Conservation (phyloP, 2,113 vertebrate species). For the Pachyramphus minor region DNA sequence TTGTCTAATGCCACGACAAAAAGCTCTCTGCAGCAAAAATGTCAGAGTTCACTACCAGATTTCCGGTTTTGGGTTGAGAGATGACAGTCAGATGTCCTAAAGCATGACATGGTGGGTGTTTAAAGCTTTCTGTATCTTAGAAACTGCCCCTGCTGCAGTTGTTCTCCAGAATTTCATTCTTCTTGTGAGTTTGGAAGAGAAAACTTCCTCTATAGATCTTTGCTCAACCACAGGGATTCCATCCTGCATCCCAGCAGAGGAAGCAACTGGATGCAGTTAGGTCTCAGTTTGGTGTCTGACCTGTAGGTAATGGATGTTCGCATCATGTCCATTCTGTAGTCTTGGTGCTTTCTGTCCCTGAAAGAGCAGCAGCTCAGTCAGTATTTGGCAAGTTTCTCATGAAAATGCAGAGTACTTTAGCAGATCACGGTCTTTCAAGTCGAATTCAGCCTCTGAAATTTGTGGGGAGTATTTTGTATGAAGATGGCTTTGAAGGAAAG, state of each 20-base stretch:
- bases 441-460: not conserved
- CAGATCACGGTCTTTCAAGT: not conserved
- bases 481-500: not conserved
- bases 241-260: not conserved
- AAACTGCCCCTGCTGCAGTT: not conserved
- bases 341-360: not conserved
- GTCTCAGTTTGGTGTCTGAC: not conserved
- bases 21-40: not conserved
- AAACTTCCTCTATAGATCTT: not conserved
- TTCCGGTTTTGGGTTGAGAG: not conserved
- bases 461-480: not conserved
- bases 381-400: not conserved
- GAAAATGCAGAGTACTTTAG: not conserved
- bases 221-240: not conserved
- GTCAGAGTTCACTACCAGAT: rapidly evolving
- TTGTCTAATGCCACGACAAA: not conserved
- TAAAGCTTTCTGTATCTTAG: not conserved
- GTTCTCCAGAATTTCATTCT: not conserved
- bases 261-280: not conserved
- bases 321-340: too few relatives aligned
- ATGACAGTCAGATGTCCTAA: not conserved
- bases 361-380: not conserved
- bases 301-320: not conserved
- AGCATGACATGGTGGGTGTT: not conserved
- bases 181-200: not conserved